Evolutionary conservation across 2,888 invertebrate species (phyloP).

Genomic region (Drosophila austrosaltans): DNA sequence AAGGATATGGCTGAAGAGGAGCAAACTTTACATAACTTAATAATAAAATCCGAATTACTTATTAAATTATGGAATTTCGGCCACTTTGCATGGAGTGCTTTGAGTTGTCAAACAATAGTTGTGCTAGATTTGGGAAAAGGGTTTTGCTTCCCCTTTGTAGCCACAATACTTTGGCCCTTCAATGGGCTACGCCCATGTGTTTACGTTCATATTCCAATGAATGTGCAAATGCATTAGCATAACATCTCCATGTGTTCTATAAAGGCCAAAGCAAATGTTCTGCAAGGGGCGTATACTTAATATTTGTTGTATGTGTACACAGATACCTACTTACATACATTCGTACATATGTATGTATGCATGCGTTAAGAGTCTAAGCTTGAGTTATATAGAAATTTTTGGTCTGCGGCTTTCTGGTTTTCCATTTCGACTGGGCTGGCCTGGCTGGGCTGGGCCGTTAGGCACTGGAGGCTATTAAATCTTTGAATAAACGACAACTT

Average conservation of each 20-base stretch:
- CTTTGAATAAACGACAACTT: conserved; percentile 32
- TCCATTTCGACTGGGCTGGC: neutral
- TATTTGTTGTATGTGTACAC: conserved; percentile 33
- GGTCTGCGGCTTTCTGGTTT: conserved; percentile 5
- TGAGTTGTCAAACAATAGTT: no score
- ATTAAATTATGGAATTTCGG: no score
- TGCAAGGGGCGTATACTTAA: conserved; percentile 44
- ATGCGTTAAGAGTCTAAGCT: neutral
- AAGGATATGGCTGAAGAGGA: neutral
- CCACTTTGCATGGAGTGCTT: no score
- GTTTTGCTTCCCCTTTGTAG: no score
- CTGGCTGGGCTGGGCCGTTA: neutral
- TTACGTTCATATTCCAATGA: conserved; percentile 21
- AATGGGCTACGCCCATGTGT: neutral
- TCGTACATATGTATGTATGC: neutral
- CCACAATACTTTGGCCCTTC: no score
- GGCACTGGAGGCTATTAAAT: conserved; percentile 5
- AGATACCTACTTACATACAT: neutral
- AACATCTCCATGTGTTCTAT: conserved; percentile 15
- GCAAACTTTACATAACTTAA: no score
- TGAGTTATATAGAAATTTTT: neutral
- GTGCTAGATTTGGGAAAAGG: no score
- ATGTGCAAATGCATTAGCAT: conserved; percentile 42
- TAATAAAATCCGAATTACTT: no score
- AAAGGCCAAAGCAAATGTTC: conserved; percentile 32